Conservation (phyloP, 2,797 vertebrate species). For the Balearica regulorum region DNA sequence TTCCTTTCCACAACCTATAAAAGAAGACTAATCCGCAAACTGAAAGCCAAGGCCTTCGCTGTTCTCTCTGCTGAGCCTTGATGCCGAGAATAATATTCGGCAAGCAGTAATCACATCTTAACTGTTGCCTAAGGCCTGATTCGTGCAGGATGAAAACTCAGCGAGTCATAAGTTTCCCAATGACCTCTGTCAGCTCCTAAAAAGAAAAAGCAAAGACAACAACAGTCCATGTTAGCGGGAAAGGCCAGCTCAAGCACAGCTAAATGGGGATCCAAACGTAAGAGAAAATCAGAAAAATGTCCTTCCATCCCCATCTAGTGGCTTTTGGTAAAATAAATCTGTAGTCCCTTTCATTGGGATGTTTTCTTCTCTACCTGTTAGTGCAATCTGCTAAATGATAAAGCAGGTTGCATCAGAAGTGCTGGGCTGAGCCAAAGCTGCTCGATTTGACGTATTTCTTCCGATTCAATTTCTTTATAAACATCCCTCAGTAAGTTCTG, state of each 20-base stretch:
- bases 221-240: accelerated
- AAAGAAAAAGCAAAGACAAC: not conserved
- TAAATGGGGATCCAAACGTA: accelerated
- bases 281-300: not conserved
- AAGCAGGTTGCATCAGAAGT: not conserved
- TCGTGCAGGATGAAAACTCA: not conserved
- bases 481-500: not conserved
- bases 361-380: accelerated
- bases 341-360: accelerated
- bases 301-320: constrained; percentile 61
- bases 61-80: not conserved
- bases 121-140: not conserved
- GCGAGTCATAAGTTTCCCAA: not conserved
- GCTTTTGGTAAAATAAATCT: not conserved
- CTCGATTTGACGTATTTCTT: not conserved
- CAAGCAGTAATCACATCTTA: not conserved
- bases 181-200: not conserved
- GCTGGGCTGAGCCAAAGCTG: not conserved
- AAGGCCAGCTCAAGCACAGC: not conserved
- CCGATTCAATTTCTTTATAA: not conserved
- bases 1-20: not conserved
- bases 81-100: not conserved
- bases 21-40: not conserved
- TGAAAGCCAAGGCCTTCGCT: not conserved
- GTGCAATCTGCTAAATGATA: not conserved